These are phyloP conservation scores for Eucera pruinosa DNA, from an alignment of 2,888 invertebrate species.

Conservation along the genomic window DNA sequence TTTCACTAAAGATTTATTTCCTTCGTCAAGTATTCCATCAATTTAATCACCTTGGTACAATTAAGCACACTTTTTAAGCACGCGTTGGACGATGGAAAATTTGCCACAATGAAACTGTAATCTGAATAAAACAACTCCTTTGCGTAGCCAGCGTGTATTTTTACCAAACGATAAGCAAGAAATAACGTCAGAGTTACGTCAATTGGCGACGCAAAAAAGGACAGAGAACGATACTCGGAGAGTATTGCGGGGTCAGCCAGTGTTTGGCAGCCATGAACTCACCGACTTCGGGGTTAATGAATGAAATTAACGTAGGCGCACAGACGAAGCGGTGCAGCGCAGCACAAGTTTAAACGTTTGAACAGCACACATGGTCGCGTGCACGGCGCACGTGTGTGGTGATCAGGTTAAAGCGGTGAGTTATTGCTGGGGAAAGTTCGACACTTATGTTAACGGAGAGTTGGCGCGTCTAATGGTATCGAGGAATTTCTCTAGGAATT, in stretches of 20 bases:
- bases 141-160: no score
- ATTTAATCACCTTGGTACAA: no score
- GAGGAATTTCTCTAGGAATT: conserved; percentile 5
- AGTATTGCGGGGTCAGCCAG: not conserved
- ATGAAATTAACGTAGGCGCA: conserved; percentile 36
- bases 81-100: no score
- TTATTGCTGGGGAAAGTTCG: conserved; percentile 41
- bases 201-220: not conserved
- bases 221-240: not conserved
- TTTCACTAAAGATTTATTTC: no score
- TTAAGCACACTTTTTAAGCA: no score
- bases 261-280: conserved; percentile 9
- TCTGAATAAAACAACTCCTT: no score
- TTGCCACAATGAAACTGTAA: no score
- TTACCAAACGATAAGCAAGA: no score
- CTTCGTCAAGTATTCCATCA: no score
- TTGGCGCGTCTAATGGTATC: conserved; percentile 15
- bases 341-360: conserved; percentile 33
- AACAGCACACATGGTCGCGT: not conserved
- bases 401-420: conserved; percentile 36
- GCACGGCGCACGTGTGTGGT: not conserved
- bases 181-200: not conserved
- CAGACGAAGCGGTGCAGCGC: conserved; percentile 25
- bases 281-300: conserved; percentile 27
- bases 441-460: conserved; percentile 45